phyloP scores from a whole-genome alignment of 1,140 invertebrate genomes.

The fruit fly (Drosophila melanogaster) region DNA sequence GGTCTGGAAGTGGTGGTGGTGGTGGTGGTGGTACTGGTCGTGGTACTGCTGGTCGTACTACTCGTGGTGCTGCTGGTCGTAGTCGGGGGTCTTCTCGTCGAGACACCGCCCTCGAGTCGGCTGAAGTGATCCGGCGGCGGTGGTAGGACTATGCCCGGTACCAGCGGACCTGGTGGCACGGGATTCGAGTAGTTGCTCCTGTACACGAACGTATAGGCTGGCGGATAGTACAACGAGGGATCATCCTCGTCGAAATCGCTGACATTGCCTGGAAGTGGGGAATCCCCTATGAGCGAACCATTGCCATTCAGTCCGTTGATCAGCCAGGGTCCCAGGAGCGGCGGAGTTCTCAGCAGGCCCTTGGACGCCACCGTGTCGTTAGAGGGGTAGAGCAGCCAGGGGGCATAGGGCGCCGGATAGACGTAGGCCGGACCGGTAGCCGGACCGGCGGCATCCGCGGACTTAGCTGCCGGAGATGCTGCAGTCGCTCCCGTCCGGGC shows the following conservation, averaged over 20 bases:
- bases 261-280: slow-evolving; percentile 46
- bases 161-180: slow-evolving; percentile 93
- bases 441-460: neutral
- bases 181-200: slow-evolving; percentile 90
- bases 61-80: slow-evolving; percentile 22
- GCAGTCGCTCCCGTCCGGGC: slow-evolving; percentile 79
- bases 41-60: slow-evolving; percentile 29
- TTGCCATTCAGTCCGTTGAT: slow-evolving; percentile 72
- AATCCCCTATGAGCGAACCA: slow-evolving; percentile 1
- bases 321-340: slow-evolving; percentile 81
- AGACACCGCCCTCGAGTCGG: slow-evolving; percentile 45
- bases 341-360: slow-evolving; percentile 80
- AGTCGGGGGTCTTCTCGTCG: slow-evolving; percentile 31
- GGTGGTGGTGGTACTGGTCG: slow-evolving; percentile 27
- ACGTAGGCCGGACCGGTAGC: slow-evolving; percentile 56
- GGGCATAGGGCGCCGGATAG: slow-evolving; percentile 77
- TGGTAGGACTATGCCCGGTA: slow-evolving; percentile 94
- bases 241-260: slow-evolving; percentile 93
- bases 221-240: slow-evolving; percentile 95
- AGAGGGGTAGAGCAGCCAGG: slow-evolving; percentile 72
- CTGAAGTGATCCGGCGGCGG: slow-evolving; percentile 93
- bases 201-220: slow-evolving; percentile 94
- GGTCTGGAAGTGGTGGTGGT: slow-evolving; percentile 8
- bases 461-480: slow-evolving; percentile 57
- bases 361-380: slow-evolving; percentile 67